Conservation (phyloP, 1,140 invertebrate species). For the Drosophila chauvacae region DNA sequence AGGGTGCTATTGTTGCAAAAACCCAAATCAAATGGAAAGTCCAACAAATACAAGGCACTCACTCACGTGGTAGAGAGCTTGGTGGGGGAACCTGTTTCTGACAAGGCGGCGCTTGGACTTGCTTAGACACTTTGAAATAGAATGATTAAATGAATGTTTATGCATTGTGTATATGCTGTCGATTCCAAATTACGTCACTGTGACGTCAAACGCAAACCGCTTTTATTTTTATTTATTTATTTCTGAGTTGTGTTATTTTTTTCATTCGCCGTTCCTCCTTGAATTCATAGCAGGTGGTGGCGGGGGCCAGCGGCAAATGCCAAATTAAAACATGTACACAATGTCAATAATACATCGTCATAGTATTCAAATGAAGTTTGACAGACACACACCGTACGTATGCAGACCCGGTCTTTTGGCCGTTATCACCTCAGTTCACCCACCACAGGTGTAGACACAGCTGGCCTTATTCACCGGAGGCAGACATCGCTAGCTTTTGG, state of each 20-base stretch:
- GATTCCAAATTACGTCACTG: slow-evolving; percentile 74
- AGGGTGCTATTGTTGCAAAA: not conserved
- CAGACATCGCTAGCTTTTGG: slow-evolving; percentile 11
- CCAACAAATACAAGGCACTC: slow-evolving; percentile 7
- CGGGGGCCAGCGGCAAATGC: slow-evolving; percentile 65
- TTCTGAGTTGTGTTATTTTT: slow-evolving; percentile 9
- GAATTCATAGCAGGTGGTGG: slow-evolving; percentile 67
- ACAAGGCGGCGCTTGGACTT: slow-evolving; percentile 58
- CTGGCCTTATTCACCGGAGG: slow-evolving; percentile 57
- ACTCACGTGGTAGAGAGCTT: slow-evolving; percentile 36
- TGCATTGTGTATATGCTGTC: slow-evolving; percentile 70
- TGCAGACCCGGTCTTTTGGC: slow-evolving; percentile 4
- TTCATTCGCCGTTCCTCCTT: slow-evolving; percentile 33
- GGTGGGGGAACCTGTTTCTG: slow-evolving; percentile 35
- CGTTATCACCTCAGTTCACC: slow-evolving; percentile 24
- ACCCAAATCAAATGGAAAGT: slow-evolving; percentile 4
- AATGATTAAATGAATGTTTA: slow-evolving; percentile 80
- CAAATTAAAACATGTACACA: slow-evolving; percentile 80
- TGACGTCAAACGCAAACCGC: slow-evolving; percentile 75
- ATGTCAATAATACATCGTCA: slow-evolving; percentile 81
- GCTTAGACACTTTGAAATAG: slow-evolving; percentile 71
- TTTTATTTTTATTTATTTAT: slow-evolving; percentile 57
- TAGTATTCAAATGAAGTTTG: slow-evolving; percentile 80
- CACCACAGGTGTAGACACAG: slow-evolving; percentile 65
- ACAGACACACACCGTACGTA: slow-evolving; percentile 48